A percentile compares a stretch with the other conserved stretches of the same genome.
These are phyloP conservation scores for Leptatherina wallacei DNA, from an alignment of 2,797 vertebrate species.

Conservation along the genomic window DNA sequence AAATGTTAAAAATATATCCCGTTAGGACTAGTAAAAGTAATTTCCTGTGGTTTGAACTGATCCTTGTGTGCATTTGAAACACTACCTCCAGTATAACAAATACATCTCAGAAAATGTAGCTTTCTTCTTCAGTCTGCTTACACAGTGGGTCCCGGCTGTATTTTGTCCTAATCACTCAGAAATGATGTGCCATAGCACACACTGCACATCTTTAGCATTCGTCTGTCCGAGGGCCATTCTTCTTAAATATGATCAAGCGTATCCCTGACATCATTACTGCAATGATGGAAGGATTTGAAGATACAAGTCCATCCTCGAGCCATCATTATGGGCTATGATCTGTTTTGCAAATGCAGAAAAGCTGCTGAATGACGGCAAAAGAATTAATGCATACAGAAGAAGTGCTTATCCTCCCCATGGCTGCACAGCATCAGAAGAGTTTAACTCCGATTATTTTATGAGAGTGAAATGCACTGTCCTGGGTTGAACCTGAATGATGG, in stretches of 20 bases:
- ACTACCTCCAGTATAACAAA: background rate
- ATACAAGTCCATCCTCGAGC: conserved; percentile 12
- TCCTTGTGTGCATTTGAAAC: no score
- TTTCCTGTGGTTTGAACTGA: background rate
- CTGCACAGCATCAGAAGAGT: conserved; percentile 4
- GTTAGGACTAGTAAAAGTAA: no score
- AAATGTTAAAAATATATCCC: no score
- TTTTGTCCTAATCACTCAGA: conserved; percentile 17
- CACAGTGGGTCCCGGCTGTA: background rate
- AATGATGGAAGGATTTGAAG: conserved; percentile 5
- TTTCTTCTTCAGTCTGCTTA: background rate
- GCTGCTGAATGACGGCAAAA: conserved; percentile 21
- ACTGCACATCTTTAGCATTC: background rate
- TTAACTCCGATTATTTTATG: conserved; percentile 18
- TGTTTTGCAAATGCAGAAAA: conserved; percentile 46
- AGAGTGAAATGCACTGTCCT: conserved; percentile 39
- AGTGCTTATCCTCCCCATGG: conserved; percentile 39
- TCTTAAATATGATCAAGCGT: conserved; percentile 3
- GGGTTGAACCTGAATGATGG: conserved; percentile 4
- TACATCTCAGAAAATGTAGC: background rate
- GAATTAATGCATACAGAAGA: conserved; percentile 35
- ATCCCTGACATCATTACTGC: conserved; percentile 26
- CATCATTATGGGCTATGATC: conserved; percentile 9
- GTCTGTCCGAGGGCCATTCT: conserved; percentile 16
- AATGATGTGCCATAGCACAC: background rate